A percentile compares a stretch with the other conserved stretches of the same genome.
phyloP scores from a whole-genome alignment of 2,888 invertebrate genomes.

The Dynastes hyllus region DNA sequence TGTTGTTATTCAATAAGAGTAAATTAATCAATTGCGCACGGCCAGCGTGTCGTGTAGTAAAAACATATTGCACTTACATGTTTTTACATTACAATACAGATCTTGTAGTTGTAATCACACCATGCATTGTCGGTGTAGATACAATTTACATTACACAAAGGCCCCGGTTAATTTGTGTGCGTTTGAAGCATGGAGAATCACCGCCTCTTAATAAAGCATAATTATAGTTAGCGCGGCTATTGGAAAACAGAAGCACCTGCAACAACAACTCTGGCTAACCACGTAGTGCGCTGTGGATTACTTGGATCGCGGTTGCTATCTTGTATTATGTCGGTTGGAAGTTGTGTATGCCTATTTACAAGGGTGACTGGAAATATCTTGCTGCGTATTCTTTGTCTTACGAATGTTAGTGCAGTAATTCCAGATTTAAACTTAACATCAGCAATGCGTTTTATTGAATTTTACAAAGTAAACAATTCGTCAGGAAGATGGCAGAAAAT shows the following conservation, averaged over 20 bases:
- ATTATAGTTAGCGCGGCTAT: conserved; percentile 67
- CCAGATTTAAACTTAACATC: neutral
- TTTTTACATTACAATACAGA: neutral
- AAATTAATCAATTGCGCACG: conserved; percentile 28
- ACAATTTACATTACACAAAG: conserved; percentile 1
- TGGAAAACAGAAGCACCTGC: conserved; percentile 65
- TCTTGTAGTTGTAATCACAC: neutral
- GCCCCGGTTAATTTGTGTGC: conserved; percentile 49
- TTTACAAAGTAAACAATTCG: too few species aligned
- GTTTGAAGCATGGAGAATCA: conserved; percentile 53
- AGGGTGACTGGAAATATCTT: too few species aligned
- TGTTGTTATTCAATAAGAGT: conserved; percentile 31
- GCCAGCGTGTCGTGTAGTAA: neutral
- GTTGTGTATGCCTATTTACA: too few species aligned
- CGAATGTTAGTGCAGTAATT: neutral
- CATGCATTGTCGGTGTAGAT: neutral
- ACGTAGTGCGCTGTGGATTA: too few species aligned
- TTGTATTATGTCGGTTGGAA: conserved; percentile 38
- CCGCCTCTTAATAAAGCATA: conserved; percentile 66
- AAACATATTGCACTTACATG: conserved; percentile 13
- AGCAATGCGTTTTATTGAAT: neutral
- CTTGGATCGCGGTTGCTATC: too few species aligned
- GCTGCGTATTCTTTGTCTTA: too few species aligned
- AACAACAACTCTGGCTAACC: conserved; percentile 57
- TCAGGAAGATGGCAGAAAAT: too few species aligned